phyloP scores from a whole-genome alignment of 2,888 invertebrate species.

The Lingula anatina region DNA sequence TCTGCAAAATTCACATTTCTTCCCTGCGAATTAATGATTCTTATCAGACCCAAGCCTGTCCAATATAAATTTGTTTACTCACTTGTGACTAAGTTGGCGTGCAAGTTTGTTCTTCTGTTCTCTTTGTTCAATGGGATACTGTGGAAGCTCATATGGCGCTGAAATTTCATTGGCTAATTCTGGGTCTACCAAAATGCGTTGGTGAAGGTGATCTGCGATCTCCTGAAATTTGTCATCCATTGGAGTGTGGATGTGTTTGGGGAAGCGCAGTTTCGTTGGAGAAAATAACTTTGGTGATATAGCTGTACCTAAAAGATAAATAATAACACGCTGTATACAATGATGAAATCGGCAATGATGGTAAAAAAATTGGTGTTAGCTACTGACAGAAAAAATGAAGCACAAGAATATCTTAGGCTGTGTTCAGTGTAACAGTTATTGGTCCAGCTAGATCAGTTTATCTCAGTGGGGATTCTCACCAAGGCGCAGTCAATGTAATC shows the following conservation, averaged over 20 bases:
- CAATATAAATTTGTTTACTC: no score
- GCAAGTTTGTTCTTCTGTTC: conserved; percentile 37
- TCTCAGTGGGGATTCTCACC: no score
- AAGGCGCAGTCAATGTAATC: no score
- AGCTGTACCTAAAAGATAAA: conserved; percentile 13
- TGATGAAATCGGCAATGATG: no score
- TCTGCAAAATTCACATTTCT: no score
- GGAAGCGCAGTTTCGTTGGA: conserved; percentile 26
- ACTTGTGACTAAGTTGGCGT: conserved; percentile 21
- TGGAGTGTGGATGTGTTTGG: conserved; percentile 25
- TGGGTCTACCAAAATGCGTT: conserved; percentile 17
- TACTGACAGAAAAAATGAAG: no score
- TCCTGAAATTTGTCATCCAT: conserved; percentile 35
- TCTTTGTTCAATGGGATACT: conserved; percentile 84
- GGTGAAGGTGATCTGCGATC: conserved; percentile 32
- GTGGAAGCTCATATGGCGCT: conserved; percentile 94
- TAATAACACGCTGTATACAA: neutral
- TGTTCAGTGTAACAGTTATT: no score
- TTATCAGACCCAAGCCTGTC: no score
- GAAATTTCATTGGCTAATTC: conserved; percentile 70
- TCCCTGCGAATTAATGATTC: no score
- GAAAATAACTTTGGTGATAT: conserved; percentile 21
- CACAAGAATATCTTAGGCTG: no score
- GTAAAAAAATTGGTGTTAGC: no score
- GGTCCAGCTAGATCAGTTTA: no score